phyloP scores from a whole-genome alignment of 2,113 vertebrate genomes.

The Tragelaphus imberbis region DNA sequence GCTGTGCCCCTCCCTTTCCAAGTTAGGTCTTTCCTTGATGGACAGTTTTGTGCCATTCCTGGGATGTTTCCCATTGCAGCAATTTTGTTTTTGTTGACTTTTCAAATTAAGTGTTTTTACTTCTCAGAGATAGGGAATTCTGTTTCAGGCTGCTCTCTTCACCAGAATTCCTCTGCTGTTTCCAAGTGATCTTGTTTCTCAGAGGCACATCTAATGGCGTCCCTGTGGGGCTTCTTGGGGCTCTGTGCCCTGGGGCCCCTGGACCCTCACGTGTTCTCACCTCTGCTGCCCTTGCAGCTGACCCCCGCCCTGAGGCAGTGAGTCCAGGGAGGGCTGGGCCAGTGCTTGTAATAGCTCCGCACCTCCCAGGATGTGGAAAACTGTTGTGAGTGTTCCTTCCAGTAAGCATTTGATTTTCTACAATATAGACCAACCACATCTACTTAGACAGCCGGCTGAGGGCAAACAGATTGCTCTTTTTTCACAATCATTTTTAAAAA shows the following conservation, averaged over 20 bases:
- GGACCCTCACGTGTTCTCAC: not conserved
- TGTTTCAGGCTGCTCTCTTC: not conserved
- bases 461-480: not conserved
- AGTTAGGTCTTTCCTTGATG: not conserved
- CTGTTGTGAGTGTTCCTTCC: not conserved
- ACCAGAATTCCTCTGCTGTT: not conserved
- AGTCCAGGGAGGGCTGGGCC: not conserved
- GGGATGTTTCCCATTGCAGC: not conserved
- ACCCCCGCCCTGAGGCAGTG: too few species aligned
- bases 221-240: not conserved
- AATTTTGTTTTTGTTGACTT: not conserved
- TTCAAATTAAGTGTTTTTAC: not conserved
- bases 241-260: not conserved
- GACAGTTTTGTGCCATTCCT: not conserved
- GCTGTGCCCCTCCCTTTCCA: not conserved
- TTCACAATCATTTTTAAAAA: not conserved
- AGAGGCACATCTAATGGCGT: not conserved
- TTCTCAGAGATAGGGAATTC: not conserved
- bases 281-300: not conserved
- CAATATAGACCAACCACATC: rapidly evolving
- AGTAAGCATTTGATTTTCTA: not conserved
- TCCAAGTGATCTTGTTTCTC: not conserved
- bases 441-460: not conserved
- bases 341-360: not conserved
- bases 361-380: not conserved